phyloP scores from a whole-genome alignment of 2,888 invertebrate genomes.

The Luperina testacea region DNA sequence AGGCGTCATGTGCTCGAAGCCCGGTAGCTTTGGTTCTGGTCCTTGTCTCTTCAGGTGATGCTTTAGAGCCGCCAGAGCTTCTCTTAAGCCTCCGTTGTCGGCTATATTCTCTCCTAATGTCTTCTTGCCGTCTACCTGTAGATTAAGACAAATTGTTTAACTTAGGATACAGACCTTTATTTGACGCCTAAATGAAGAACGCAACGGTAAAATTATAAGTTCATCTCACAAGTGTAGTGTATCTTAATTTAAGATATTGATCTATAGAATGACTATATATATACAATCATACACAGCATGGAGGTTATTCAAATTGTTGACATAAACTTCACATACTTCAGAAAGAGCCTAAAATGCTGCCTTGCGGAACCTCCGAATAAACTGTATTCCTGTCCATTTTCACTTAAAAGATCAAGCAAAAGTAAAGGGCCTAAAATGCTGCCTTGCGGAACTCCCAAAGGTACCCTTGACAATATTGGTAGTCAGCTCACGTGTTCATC shows the following conservation, averaged over 20 bases:
- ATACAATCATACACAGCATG: neutral
- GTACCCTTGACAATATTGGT: neutral
- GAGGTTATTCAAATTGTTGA: neutral
- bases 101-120: conserved; percentile 96
- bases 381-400: too few species aligned
- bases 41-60: conserved; percentile 89
- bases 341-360: neutral
- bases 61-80: conserved; percentile 92
- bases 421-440: neutral
- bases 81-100: conserved; percentile 95
- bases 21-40: conserved; percentile 92
- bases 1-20: conserved; percentile 92
- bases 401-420: neutral
- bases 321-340: neutral
- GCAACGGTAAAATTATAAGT: neutral
- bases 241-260: neutral
- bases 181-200: neutral
- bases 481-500: conserved; percentile 89
- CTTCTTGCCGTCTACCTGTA: conserved; percentile 92
- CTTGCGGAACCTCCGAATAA: neutral
- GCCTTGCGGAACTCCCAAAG: neutral
- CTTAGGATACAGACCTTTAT: neutral
- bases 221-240: neutral
- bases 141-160: neutral
- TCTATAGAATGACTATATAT: neutral